These are phyloP conservation scores for Lipophrys pholis DNA, from an alignment of 2,113 vertebrate genomes.

Conservation along the genomic window DNA sequence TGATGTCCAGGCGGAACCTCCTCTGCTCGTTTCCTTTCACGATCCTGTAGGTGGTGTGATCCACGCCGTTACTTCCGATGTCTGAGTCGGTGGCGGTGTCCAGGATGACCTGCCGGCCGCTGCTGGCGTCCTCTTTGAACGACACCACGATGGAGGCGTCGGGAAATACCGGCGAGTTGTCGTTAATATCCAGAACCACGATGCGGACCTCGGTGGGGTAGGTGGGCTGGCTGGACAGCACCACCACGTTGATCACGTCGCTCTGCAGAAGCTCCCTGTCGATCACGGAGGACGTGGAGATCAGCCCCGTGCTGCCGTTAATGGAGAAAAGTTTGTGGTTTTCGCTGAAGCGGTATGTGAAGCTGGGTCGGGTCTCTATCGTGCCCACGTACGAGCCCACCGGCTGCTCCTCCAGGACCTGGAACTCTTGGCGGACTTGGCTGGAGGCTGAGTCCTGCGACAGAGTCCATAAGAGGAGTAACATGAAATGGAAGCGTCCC, in stretches of 20 bases:
- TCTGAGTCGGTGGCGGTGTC: slow-evolving; percentile 96
- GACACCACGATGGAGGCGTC: slow-evolving; percentile 94
- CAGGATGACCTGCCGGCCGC: slow-evolving; percentile 96
- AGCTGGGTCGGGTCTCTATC: slow-evolving; percentile 91
- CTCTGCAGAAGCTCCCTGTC: slow-evolving; percentile 92
- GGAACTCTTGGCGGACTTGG: slow-evolving; percentile 94
- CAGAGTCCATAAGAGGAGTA: slow-evolving; percentile 82
- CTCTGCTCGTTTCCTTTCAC: slow-evolving; percentile 92
- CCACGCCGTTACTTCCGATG: slow-evolving; percentile 93
- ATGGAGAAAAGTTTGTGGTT: slow-evolving; percentile 93
- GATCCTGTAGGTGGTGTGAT: slow-evolving; percentile 95
- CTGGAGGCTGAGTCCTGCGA: slow-evolving; percentile 78
- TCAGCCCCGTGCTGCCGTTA: slow-evolving; percentile 90
- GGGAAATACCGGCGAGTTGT: slow-evolving; percentile 95
- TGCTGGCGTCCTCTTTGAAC: slow-evolving; percentile 96
- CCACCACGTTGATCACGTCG: slow-evolving; percentile 94
- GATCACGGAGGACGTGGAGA: slow-evolving; percentile 91
- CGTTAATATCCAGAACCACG: slow-evolving; percentile 94
- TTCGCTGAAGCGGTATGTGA: slow-evolving; percentile 97
- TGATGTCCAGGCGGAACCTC: slow-evolving; percentile 93
- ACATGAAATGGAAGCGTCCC: slow-evolving; percentile 62
- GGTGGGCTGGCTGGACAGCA: slow-evolving; percentile 96
- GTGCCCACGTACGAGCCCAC: slow-evolving; percentile 93
- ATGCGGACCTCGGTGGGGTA: slow-evolving; percentile 98
- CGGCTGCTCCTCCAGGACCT: slow-evolving; percentile 94